Conservation (phyloP, 1,140 invertebrate genomes). For the Luehdorfia chinensis region DNA sequence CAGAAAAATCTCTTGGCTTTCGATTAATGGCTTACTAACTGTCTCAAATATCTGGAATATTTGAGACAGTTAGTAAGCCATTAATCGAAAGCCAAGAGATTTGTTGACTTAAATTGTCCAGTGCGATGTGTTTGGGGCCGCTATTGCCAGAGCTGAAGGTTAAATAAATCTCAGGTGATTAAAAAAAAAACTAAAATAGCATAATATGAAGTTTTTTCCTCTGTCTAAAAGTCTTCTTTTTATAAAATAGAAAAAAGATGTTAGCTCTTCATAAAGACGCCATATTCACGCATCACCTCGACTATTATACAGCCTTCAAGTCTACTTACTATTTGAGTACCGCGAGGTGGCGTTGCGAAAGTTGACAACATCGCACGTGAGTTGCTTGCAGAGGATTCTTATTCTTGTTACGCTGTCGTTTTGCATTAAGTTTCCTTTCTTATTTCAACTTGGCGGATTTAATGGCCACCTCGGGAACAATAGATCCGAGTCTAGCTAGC, state of each 20-base stretch:
- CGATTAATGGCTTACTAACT: too few relatives aligned
- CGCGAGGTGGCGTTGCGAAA: slow-evolving; percentile 69
- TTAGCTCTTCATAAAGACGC: slow-evolving; percentile 17
- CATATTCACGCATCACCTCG: slow-evolving; percentile 40
- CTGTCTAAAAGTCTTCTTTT: neutral
- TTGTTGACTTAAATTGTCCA: too few relatives aligned
- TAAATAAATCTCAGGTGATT: too few relatives aligned
- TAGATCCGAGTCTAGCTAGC: slow-evolving; percentile 8
- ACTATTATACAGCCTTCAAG: slow-evolving; percentile 51
- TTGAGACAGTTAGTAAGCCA: too few relatives aligned
- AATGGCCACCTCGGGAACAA: slow-evolving; percentile 21
- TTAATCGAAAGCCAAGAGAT: too few relatives aligned
- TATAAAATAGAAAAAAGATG: too few relatives aligned
- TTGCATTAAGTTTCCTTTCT: slow-evolving; percentile 39
- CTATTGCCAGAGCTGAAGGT: too few relatives aligned
- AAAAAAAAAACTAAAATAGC: too few relatives aligned
- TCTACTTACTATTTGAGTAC: slow-evolving; percentile 53
- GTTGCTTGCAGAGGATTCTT: slow-evolving; percentile 47
- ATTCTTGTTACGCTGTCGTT: slow-evolving; percentile 44
- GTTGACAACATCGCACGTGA: slow-evolving; percentile 66
- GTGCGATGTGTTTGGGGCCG: too few relatives aligned
- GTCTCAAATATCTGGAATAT: too few relatives aligned
- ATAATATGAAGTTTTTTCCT: slow-evolving; percentile 12
- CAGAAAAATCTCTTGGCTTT: too few relatives aligned
- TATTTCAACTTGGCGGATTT: slow-evolving; percentile 29